Evolutionary conservation across 1,140 invertebrate genomes (phyloP).

Genomic region (Zophobas atratus): DNA sequence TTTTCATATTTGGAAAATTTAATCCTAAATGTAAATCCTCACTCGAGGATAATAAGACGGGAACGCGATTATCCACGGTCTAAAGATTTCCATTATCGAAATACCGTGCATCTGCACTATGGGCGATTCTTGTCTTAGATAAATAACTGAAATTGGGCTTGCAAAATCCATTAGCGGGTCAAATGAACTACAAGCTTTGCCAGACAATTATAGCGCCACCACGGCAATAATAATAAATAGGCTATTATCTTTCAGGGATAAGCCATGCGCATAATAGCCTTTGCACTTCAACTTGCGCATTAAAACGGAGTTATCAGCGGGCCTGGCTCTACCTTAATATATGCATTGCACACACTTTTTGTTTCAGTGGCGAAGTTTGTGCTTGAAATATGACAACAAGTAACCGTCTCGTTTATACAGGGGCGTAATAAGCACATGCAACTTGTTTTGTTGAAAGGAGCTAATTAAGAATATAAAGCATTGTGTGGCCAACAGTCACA

Average conservation of each 20-base stretch:
- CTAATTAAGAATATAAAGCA: no score
- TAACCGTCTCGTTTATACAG: background rate
- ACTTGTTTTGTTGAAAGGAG: no score
- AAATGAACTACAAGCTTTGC: constrained; percentile 45
- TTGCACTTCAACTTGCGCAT: constrained; percentile 3
- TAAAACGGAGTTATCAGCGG: background rate
- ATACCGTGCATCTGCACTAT: constrained; percentile 49
- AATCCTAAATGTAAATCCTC: constrained; percentile 54
- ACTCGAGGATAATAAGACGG: constrained; percentile 51
- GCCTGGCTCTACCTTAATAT: background rate
- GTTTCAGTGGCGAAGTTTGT: background rate
- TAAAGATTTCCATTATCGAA: constrained; percentile 55
- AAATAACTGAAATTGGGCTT: constrained; percentile 55
- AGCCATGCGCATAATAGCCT: constrained; percentile 1
- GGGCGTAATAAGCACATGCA: no score
- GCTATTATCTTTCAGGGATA: constrained; percentile 10
- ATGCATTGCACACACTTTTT: background rate
- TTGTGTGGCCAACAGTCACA: no score
- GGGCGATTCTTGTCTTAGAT: constrained; percentile 41
- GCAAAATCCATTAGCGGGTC: constrained; percentile 53
- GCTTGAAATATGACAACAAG: background rate
- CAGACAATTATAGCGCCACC: constrained; percentile 33
- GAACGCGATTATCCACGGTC: constrained; percentile 55
- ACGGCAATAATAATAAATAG: constrained; percentile 24
- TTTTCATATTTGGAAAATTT: constrained; percentile 51